Percentiles rank a stretch among this genome's conserved stretches.
These are phyloP conservation scores for Drosophila subobscura DNA, from an alignment of 1,140 invertebrate species.

Conservation along the genomic window DNA sequence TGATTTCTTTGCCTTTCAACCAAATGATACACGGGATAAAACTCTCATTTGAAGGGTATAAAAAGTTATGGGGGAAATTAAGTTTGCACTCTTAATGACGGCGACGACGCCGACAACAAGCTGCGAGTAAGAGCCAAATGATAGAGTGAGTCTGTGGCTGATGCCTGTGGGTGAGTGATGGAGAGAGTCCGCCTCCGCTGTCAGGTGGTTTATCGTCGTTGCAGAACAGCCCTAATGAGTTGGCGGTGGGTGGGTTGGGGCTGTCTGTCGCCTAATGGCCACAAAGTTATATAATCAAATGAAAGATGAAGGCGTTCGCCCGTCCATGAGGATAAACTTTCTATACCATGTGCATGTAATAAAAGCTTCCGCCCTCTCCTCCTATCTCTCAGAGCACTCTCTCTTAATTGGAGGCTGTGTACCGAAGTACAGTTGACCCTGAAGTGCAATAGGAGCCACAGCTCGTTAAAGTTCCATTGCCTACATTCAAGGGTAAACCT, in stretches of 20 bases:
- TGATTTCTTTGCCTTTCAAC: no score
- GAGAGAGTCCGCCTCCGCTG: neutral
- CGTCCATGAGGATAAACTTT: slow-evolving; percentile 32
- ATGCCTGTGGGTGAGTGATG: neutral
- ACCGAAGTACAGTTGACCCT: slow-evolving; percentile 18
- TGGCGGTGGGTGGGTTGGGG: neutral
- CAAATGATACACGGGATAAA: no score
- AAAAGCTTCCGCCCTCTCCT: slow-evolving; percentile 1
- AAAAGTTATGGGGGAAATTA: slow-evolving; percentile 21
- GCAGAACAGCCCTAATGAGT: slow-evolving; percentile 36
- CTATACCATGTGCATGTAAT: slow-evolving; percentile 13
- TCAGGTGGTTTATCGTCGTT: slow-evolving; percentile 18
- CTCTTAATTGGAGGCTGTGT: slow-evolving; percentile 26
- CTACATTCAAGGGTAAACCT: neutral
- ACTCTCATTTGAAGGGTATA: no score
- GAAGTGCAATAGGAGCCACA: slow-evolving; percentile 13
- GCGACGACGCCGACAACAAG: neutral
- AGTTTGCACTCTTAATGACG: slow-evolving; percentile 53
- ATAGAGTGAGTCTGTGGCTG: slow-evolving; percentile 1
- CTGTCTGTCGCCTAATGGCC: slow-evolving; percentile 16
- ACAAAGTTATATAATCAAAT: slow-evolving; percentile 37
- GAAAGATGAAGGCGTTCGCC: neutral
- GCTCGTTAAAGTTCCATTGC: slow-evolving; percentile 3
- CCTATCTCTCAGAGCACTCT: neutral
- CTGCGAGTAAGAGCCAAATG: no score